These are phyloP conservation scores for Callionymus lyra DNA, from an alignment of 2,113 vertebrate species.

Conservation along the genomic window DNA sequence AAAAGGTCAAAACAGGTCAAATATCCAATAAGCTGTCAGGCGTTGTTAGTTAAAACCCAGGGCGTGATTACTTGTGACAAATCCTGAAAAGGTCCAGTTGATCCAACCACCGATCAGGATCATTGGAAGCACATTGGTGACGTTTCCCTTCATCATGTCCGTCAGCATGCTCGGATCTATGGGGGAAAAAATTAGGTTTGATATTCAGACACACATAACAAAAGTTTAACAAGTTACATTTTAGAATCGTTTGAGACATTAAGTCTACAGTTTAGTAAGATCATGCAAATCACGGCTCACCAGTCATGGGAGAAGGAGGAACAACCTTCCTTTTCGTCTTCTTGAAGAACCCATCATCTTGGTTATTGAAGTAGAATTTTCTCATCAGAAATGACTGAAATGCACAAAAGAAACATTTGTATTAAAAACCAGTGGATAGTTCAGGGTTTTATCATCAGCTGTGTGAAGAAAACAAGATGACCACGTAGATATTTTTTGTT, in stretches of 20 bases:
- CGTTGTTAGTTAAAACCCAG: neutral
- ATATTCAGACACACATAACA: no score
- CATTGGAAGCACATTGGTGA: conserved; percentile 97
- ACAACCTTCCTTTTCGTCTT: conserved; percentile 99
- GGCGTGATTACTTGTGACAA: conserved; percentile 87
- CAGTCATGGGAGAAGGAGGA: conserved; percentile 96
- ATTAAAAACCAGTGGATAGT: no score
- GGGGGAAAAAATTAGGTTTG: neutral
- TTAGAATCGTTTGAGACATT: no score
- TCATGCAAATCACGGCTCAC: no score
- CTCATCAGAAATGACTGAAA: conserved; percentile 97
- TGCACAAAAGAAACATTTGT: conserved; percentile 2
- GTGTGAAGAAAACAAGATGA: no score
- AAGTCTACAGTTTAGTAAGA: no score
- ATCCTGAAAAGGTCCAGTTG: conserved; percentile 98
- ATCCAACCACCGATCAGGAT: conserved; percentile 98
- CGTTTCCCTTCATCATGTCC: conserved; percentile 99
- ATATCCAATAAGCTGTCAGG: neutral
- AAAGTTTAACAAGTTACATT: no score
- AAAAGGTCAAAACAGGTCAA: neutral
- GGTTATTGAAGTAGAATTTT: conserved; percentile 98
- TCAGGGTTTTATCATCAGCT: no score
- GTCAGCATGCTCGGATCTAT: conserved; percentile 98
- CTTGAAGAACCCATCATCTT: conserved; percentile 98
- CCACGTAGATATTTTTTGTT: no score